Evolutionary conservation across 2,888 invertebrate genomes (phyloP).

Genomic region (Ectobius pallidus): DNA sequence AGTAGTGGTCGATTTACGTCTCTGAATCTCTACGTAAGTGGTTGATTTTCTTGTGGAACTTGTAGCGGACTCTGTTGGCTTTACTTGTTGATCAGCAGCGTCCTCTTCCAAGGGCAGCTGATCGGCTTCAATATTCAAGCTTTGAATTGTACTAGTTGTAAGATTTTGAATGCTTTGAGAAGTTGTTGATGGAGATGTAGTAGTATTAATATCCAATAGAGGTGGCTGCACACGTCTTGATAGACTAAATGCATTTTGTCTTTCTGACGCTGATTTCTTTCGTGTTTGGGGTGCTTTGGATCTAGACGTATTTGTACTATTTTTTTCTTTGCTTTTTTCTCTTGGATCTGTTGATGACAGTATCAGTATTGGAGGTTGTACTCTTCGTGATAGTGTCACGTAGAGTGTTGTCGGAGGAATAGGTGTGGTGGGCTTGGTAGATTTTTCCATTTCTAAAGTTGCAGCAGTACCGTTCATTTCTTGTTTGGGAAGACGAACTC

Average conservation of each 20-base stretch:
- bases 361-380: neutral
- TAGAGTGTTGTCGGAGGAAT: neutral
- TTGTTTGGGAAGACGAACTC: neutral
- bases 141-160: neutral
- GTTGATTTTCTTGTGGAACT: neutral
- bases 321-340: neutral
- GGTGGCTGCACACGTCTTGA: conserved; percentile 9
- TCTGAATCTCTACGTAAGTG: neutral
- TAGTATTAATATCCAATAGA: neutral
- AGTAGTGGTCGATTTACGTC: neutral
- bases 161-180: neutral
- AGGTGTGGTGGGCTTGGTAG: neutral
- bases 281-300: neutral
- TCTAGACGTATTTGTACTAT: too few relatives aligned
- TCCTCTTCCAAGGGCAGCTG: neutral
- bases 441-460: neutral
- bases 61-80: neutral
- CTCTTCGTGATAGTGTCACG: conserved; percentile 6
- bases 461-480: neutral
- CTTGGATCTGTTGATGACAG: neutral
- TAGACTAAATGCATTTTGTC: neutral
- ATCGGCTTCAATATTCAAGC: neutral
- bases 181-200: neutral
- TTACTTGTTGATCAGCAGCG: neutral
- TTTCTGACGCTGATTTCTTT: neutral